Percentiles rank a stretch among this genome's conserved stretches.
These are phyloP conservation scores for Pyrochroa serraticornis DNA, from an alignment of 2,888 invertebrate genomes.

Conservation along the genomic window DNA sequence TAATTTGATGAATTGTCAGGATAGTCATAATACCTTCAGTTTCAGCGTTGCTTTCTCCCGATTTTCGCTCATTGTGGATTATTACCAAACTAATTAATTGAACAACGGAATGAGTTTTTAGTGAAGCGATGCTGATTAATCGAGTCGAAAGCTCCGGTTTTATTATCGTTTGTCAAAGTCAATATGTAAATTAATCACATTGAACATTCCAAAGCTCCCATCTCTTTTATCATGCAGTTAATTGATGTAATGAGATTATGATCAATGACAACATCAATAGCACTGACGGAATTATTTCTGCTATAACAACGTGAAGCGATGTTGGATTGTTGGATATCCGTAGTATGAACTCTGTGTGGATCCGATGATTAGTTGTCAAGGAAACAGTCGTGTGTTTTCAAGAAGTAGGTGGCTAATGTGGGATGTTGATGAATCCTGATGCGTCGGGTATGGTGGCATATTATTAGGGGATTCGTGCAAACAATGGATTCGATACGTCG, in stretches of 20 bases:
- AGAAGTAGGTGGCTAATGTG: slow-evolving; percentile 1
- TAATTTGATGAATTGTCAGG: no score
- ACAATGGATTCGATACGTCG: slow-evolving; percentile 33
- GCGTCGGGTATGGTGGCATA: slow-evolving; percentile 26
- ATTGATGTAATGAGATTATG: slow-evolving; percentile 11
- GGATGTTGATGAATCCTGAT: slow-evolving; percentile 10
- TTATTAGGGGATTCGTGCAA: slow-evolving; percentile 32
- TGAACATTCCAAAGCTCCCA: background rate
- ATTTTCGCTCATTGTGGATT: no score
- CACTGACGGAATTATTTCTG: slow-evolving; percentile 4
- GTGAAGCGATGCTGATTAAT: slow-evolving; percentile 7
- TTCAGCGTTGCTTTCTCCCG: no score
- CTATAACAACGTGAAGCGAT: background rate
- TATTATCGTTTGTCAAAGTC: background rate
- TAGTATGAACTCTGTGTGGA: background rate
- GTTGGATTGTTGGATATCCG: no score
- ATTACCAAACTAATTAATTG: background rate
- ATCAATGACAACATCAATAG: slow-evolving; percentile 13
- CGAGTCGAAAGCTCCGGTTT: slow-evolving; percentile 9
- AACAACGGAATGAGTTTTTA: slow-evolving; percentile 6
- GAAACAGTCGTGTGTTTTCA: slow-evolving; percentile 14
- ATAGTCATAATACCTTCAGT: no score
- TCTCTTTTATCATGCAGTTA: slow-evolving; percentile 6
- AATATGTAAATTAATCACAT: slow-evolving; percentile 2
- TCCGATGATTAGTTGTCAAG: slow-evolving; percentile 22